Evolutionary conservation across 2,888 invertebrate species (phyloP).

Genomic region (Vanessa cardui): DNA sequence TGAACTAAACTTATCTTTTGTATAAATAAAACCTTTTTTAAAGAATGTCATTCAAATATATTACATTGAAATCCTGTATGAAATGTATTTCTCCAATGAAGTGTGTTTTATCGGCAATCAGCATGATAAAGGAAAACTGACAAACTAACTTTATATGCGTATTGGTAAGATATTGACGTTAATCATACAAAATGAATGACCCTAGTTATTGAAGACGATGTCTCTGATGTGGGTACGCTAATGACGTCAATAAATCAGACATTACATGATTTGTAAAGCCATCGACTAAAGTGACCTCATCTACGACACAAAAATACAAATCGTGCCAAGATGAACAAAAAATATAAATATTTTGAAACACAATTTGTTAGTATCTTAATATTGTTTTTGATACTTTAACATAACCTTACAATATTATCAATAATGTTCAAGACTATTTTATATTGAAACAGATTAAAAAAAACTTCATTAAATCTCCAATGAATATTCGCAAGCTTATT

Average conservation of each 20-base stretch:
- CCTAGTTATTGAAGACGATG: slow-evolving; percentile 8
- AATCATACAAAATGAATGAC: slow-evolving; percentile 1
- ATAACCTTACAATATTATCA: neutral
- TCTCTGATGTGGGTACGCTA: slow-evolving; percentile 23
- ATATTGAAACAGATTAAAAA: no score
- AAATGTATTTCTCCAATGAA: neutral
- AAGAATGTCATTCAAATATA: no score
- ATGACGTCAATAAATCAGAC: slow-evolving; percentile 32
- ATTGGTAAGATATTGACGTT: neutral
- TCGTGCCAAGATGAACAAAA: slow-evolving; percentile 14
- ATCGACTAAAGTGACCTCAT: slow-evolving; percentile 23
- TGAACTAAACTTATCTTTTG: no score
- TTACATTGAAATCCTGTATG: no score
- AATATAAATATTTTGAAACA: slow-evolving; percentile 23
- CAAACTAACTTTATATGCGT: neutral
- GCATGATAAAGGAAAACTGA: neutral
- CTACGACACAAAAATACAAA: slow-evolving; percentile 18
- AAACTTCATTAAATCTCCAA: no score
- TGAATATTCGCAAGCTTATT: no score
- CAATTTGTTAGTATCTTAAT: neutral
- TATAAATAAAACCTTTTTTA: no score
- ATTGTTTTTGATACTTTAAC: neutral
- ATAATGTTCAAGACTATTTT: no score
- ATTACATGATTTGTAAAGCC: slow-evolving; percentile 26
- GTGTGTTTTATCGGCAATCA: neutral